Evolutionary conservation across 1,140 invertebrate species (phyloP).

Genomic region (Dryas iulia): DNA sequence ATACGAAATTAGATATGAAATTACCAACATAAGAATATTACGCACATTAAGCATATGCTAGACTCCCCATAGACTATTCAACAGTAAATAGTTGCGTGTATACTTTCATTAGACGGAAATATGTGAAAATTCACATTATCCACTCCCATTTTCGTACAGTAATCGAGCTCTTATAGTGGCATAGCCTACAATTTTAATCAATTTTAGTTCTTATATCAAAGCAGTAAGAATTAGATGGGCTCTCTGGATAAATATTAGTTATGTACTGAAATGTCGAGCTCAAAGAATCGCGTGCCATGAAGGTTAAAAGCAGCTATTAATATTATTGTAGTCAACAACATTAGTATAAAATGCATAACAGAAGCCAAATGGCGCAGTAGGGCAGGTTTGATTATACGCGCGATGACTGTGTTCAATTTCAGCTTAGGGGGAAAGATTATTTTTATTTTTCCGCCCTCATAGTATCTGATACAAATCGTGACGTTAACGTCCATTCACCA

Average conservation of each 20-base stretch:
- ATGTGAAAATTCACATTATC: conserved; percentile 17
- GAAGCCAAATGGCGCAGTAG: too few species aligned
- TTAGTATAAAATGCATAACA: conserved; percentile 15
- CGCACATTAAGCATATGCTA: background rate
- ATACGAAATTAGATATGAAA: too few species aligned
- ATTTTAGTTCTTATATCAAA: background rate
- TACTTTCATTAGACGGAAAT: conserved; percentile 10
- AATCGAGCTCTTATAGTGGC: background rate
- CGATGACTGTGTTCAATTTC: too few species aligned
- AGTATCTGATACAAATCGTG: too few species aligned
- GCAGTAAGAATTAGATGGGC: background rate
- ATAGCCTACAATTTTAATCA: background rate
- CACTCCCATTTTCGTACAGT: conserved; percentile 8
- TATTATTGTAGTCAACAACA: conserved; percentile 6
- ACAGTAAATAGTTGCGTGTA: conserved; percentile 10
- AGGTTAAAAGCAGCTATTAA: conserved; percentile 13
- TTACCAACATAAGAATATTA: background rate
- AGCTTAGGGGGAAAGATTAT: too few species aligned
- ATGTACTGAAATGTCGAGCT: background rate
- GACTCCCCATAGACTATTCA: background rate
- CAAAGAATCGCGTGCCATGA: conserved; percentile 9
- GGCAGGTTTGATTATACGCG: too few species aligned
- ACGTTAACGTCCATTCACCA: too few species aligned
- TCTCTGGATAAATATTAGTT: background rate
- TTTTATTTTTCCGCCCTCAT: too few species aligned